Evolutionary conservation across 2,888 invertebrate genomes (phyloP), one percentile per base, ranked within the genome.

Genomic region (Drosophila peninsularis): DNA sequence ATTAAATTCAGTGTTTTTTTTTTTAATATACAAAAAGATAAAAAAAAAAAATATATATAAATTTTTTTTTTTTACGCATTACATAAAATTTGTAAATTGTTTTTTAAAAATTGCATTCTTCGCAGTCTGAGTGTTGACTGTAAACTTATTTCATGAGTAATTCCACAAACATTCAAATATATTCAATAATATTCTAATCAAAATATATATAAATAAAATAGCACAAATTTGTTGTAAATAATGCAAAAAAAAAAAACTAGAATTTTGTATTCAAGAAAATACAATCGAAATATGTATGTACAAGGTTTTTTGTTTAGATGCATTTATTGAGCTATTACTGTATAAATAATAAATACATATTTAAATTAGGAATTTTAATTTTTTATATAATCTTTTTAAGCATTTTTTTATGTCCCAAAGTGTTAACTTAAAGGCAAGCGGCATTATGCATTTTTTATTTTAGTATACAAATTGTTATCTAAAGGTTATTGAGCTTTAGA

Each of bases 401-500:
- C 3, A 5, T 11, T 0, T 17, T 11, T 17, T 41, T 5, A 17
- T 24, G 24, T 6, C 10, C 36, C 10, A 24, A 36, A 0, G 27
- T 10, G n/a, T 10, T n/a, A n/a, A 44, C 24, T 14, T 9, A 5
- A 24, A 37, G n/a, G 3, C 6, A 11, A 19, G 17, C 17, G 3
- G 17, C 7, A 21, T 21, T 34, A 30, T 13, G 6, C 0, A 19
- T 34, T 34, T 14, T 52, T 36, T 21, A 5, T 11, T 24, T 5
- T 36, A n/a, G 11, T 37, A 24, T n/a, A 7, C 14, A n/a, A 52
- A 24, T 14, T 36, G 10, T 24, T 52, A 36, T 36, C 36, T 14
- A 37, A 56, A 62, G 56, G 21, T 36, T 34, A 32, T 52, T 37
- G 30, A 63, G 17, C 36, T 37, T n/a, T 24, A 14, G 50, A 32